Evolutionary conservation across 2,113 vertebrate species (phyloP).

Genomic region (Pachycephala philippinensis): DNA sequence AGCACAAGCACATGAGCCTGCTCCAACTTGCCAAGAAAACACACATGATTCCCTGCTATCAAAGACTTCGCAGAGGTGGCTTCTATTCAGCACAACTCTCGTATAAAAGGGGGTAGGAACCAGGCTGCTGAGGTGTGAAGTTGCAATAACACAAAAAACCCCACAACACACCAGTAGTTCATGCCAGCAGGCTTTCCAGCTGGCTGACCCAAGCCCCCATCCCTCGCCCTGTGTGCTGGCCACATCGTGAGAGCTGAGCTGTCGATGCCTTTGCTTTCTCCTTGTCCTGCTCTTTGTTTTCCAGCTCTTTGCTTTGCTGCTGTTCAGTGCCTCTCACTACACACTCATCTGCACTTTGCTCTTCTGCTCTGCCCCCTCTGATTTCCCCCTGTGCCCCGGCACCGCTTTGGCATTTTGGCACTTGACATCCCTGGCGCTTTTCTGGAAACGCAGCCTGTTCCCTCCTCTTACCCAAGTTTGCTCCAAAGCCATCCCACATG

Average conservation of each 20-base stretch:
- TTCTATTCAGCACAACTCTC: neutral
- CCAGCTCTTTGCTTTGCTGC: neutral
- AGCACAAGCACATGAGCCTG: neutral
- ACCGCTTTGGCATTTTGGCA: fast-evolving
- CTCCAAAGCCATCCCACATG: neutral
- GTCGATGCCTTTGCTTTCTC: neutral
- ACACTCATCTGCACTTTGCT: neutral
- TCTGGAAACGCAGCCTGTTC: neutral
- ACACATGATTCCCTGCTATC: neutral
- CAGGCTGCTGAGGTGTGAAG: neutral
- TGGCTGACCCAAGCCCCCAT: neutral
- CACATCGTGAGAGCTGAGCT: neutral
- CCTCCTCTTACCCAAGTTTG: neutral
- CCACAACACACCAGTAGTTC: neutral
- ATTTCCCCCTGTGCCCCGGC: neutral
- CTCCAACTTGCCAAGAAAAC: neutral
- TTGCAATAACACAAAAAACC: neutral
- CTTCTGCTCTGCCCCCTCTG: neutral
- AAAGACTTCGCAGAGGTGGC: neutral
- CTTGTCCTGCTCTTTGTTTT: neutral
- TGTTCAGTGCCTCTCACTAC: fast-evolving
- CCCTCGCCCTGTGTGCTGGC: fast-evolving
- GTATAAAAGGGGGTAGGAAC: neutral
- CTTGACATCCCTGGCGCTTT: fast-evolving
- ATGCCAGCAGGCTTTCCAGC: neutral